These are phyloP conservation scores for Ormyrus labotus DNA, from an alignment of 2,888 invertebrate species.

Conservation along the genomic window DNA sequence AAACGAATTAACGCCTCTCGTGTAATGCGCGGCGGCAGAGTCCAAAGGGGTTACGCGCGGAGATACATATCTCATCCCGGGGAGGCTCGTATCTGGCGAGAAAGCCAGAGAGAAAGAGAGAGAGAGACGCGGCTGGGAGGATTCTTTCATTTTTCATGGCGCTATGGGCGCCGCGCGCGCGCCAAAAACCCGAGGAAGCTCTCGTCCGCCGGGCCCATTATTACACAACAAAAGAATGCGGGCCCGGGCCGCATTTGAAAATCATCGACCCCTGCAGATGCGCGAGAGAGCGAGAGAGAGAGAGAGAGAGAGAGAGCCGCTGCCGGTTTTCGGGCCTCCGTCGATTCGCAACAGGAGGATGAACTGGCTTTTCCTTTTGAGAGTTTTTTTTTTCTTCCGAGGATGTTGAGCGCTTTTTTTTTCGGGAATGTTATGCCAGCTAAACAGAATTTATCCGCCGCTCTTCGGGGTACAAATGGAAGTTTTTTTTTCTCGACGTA, in stretches of 20 bases:
- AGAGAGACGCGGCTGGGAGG: slow-evolving; percentile 57
- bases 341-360: slow-evolving; percentile 32
- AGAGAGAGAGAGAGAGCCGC: too few relatives aligned
- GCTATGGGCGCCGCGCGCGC: slow-evolving; percentile 64
- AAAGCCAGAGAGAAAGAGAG: not conserved
- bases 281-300: not conserved
- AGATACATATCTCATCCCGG: not conserved
- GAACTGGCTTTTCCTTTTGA: slow-evolving; percentile 16
- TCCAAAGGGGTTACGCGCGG: slow-evolving; percentile 39
- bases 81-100: not conserved
- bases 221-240: slow-evolving; percentile 57
- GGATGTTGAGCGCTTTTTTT: not conserved
- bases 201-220: slow-evolving; percentile 47
- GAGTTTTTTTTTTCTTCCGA: not conserved
- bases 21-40: slow-evolving; percentile 40
- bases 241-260: slow-evolving; percentile 47
- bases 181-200: slow-evolving; percentile 42
- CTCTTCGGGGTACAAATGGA: too few relatives aligned
- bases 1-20: slow-evolving; percentile 54
- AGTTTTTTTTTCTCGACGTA: too few relatives aligned
- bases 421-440: slow-evolving; percentile 38
- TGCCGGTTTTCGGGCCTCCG: not conserved
- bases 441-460: too few relatives aligned
- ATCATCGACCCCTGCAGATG: slow-evolving; percentile 38
- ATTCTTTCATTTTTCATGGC: slow-evolving; percentile 69